A percentile compares a stretch with the other conserved stretches of the same genome.
phyloP scores from a whole-genome alignment of 2,888 invertebrate species.

The Parnassius glacialis region DNA sequence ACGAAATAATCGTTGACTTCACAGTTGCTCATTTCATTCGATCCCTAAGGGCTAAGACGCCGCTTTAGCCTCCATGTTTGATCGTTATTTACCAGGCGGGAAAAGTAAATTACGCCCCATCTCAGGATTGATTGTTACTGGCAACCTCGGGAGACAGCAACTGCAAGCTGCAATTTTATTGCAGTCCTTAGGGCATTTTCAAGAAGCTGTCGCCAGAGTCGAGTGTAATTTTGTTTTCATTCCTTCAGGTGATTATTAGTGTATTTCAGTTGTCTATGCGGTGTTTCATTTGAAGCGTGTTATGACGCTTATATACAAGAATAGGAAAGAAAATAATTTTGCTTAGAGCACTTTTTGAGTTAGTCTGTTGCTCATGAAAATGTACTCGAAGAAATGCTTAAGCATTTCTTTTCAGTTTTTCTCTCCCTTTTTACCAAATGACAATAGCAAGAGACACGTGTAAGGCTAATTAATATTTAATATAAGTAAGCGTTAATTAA shows the following conservation, averaged over 20 bases:
- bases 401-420: too few species aligned
- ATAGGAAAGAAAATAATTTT: too few species aligned
- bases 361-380: too few species aligned
- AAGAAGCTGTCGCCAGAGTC: conserved; percentile 10
- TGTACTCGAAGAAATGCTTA: too few species aligned
- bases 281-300: background rate
- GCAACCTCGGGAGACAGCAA: conserved; percentile 52
- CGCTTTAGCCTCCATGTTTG: conserved; percentile 32
- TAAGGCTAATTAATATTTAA: too few species aligned
- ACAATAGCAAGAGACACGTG: too few species aligned
- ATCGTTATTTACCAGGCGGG: conserved; percentile 63
- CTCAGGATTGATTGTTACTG: conserved; percentile 61
- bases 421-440: too few species aligned
- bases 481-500: too few species aligned
- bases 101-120: conserved; percentile 64
- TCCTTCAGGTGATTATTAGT: conserved; percentile 6
- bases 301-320: too few species aligned
- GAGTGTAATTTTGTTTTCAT: conserved; percentile 18
- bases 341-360: too few species aligned
- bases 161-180: conserved; percentile 59
- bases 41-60: conserved; percentile 34
- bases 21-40: conserved; percentile 33
- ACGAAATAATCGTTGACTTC: conserved; percentile 8
- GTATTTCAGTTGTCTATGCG: conserved; percentile 17
- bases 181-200: conserved; percentile 29